These are phyloP conservation scores for Chironomus striatipennis DNA, from an alignment of 1,140 invertebrate genomes.

Conservation along the genomic window DNA sequence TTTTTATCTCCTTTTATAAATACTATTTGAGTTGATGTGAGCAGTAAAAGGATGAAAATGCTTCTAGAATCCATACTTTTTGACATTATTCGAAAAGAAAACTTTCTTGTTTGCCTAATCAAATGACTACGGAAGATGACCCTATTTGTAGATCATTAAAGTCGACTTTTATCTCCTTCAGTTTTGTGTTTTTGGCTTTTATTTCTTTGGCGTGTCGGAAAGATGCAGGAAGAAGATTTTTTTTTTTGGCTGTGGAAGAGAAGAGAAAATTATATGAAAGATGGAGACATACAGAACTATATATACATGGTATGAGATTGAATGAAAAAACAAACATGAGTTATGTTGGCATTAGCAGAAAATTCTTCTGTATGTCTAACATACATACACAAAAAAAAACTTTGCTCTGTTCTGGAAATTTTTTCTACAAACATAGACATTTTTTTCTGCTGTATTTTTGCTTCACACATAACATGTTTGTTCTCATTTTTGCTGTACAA, in stretches of 20 bases:
- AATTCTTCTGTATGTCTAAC: neutral
- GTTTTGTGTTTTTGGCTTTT: no score
- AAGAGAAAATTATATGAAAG: neutral
- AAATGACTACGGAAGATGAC: neutral
- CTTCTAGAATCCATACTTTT: neutral
- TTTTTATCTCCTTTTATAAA: no score
- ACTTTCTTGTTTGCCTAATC: neutral
- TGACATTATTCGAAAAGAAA: no score
- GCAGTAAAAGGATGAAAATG: neutral
- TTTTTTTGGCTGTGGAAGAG: neutral
- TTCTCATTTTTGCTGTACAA: no score
- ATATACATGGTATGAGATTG: no score
- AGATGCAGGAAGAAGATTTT: neutral
- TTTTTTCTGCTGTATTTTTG: neutral
- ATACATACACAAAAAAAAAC: neutral
- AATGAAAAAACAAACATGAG: neutral
- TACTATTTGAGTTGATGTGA: neutral
- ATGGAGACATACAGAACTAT: no score
- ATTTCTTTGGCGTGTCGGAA: no score
- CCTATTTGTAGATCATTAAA: conserved; percentile 9
- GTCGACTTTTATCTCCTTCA: neutral
- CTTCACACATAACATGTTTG: no score
- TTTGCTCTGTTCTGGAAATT: neutral
- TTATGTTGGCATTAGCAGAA: neutral
- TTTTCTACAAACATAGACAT: neutral